These are phyloP conservation scores for Sebastes hubbsi DNA, from an alignment of 2,797 vertebrate species.

Conservation along the genomic window DNA sequence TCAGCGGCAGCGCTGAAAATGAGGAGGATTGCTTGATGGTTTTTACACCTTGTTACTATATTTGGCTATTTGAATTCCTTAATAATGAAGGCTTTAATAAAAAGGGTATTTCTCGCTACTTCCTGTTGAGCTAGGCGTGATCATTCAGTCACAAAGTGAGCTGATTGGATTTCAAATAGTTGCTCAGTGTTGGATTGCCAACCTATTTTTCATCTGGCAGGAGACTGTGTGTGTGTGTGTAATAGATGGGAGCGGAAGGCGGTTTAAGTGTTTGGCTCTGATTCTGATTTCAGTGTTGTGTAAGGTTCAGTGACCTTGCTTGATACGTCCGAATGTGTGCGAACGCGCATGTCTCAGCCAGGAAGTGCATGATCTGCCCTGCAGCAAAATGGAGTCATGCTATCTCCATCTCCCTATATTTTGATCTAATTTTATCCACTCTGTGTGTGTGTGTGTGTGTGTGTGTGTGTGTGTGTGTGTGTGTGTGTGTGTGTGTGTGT, in stretches of 20 bases:
- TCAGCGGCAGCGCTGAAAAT: neutral
- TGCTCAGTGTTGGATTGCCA: neutral
- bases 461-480: neutral
- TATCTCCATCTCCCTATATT: constrained; percentile 20
- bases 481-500: neutral
- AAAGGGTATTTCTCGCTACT: neutral
- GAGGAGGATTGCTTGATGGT: neutral
- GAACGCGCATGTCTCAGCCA: neutral
- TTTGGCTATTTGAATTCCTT: neutral
- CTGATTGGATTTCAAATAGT: constrained; percentile 9
- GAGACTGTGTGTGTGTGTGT: neutral
- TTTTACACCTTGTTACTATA: neutral
- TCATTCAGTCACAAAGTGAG: constrained; percentile 22
- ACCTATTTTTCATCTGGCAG: neutral
- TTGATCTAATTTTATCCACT: constrained; percentile 28
- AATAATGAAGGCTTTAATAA: neutral
- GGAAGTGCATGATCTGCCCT: constrained; percentile 10
- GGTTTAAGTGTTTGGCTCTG: neutral
- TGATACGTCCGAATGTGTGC: neutral
- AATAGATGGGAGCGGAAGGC: neutral
- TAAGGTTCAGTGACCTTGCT: constrained; percentile 30
- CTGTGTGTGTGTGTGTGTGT: neutral
- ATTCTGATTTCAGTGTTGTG: constrained; percentile 21
- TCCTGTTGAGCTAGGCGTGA: neutral
- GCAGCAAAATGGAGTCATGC: constrained; percentile 32